Evolutionary conservation across 2,888 invertebrate genomes (phyloP).

Genomic region (Pedicia rivosa): DNA sequence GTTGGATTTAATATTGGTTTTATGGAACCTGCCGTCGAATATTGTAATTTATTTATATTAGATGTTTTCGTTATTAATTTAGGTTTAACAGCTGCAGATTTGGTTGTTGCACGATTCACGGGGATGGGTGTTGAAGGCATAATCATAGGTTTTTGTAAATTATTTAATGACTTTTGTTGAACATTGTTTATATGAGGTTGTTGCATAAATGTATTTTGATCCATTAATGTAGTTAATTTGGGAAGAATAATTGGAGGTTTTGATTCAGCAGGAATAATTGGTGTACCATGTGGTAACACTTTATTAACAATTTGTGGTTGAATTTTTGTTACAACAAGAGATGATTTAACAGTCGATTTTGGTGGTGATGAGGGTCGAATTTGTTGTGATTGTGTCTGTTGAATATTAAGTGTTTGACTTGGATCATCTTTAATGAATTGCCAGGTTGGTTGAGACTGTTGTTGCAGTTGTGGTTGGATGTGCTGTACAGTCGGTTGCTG

Average conservation of each 20-base stretch:
- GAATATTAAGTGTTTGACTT: constrained; percentile 1
- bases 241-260: neutral
- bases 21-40: neutral
- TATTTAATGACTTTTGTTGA: neutral
- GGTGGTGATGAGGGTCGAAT: constrained; percentile 9
- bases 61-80: constrained; percentile 11
- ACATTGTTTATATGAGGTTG: too few species aligned
- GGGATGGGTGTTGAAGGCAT: constrained; percentile 6
- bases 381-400: constrained; percentile 8
- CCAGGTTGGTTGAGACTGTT: constrained; percentile 10
- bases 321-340: constrained; percentile 15
- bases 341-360: constrained; percentile 12
- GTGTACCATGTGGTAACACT: constrained; percentile 1
- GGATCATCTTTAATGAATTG: constrained; percentile 6
- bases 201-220: too few species aligned
- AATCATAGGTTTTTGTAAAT: constrained; percentile 3
- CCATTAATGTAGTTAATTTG: neutral
- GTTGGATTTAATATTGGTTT: too few species aligned
- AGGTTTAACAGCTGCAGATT: constrained; percentile 12
- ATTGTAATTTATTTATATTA: too few species aligned
- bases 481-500: constrained; percentile 23
- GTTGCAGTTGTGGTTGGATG: constrained; percentile 10
- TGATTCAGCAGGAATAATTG: neutral
- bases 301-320: constrained; percentile 11
- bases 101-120: too few species aligned